Evolutionary conservation across 2,797 vertebrate species (phyloP).

Genomic region (Poecilia gillii): DNA sequence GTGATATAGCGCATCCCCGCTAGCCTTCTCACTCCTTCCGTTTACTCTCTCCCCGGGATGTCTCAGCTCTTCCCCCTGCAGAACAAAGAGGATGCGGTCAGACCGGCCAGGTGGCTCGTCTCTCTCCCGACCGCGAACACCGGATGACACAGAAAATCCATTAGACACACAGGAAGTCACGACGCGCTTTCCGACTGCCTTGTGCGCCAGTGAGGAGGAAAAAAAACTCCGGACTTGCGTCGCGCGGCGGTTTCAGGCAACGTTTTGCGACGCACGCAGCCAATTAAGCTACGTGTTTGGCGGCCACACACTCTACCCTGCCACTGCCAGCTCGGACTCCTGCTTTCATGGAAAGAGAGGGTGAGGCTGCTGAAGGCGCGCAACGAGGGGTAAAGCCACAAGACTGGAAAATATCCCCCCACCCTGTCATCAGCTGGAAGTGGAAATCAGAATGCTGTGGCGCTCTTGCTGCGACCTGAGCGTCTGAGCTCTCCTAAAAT

Average conservation of each 20-base stretch:
- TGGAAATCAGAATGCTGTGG: constrained; percentile 13
- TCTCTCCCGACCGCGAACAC: constrained; percentile 8
- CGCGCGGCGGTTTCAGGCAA: constrained; percentile 10
- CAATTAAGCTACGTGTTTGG: constrained; percentile 68
- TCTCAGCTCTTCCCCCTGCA: constrained; percentile 28
- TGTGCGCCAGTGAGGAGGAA: background rate
- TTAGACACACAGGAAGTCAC: constrained; percentile 48
- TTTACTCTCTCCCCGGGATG: background rate
- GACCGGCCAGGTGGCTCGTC: constrained; percentile 31
- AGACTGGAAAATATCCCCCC: constrained; percentile 38
- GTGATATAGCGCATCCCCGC: background rate
- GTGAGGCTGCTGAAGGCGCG: background rate
- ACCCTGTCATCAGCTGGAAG: constrained; percentile 8
- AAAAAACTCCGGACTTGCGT: constrained; percentile 15
- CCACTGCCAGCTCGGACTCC: constrained; percentile 7
- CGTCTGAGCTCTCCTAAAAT: background rate
- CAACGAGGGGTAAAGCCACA: constrained; percentile 1
- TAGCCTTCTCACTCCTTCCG: background rate
- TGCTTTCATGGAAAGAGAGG: constrained; percentile 4
- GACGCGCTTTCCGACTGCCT: constrained; percentile 37
- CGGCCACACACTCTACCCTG: constrained; percentile 49
- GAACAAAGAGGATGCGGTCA: constrained; percentile 5
- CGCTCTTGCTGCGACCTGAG: background rate
- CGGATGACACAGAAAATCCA: constrained; percentile 28
- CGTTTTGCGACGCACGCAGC: constrained; percentile 53